Evolutionary conservation across 2,888 invertebrate species (phyloP), one percentile per base, ranked within the genome.

Genomic region (Isoperla grammatica): DNA sequence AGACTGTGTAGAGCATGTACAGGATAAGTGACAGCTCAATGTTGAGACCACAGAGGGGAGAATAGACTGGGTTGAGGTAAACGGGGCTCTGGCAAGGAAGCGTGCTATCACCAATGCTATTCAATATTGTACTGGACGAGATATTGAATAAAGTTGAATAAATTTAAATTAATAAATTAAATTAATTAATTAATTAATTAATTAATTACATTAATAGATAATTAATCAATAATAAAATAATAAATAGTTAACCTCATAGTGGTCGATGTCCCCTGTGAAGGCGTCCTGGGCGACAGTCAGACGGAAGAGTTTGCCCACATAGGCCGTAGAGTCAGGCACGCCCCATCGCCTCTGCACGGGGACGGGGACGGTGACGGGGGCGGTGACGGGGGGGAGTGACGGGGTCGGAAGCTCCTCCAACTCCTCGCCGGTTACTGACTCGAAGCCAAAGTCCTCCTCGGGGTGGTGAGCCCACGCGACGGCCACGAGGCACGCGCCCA

Each of bases 281-380:
- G 86, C 84, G 73, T 87, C 84, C 66, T 80, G 81, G 13, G 88
- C 87, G 67, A 90, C 81, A 68, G 81, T 81, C 73, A 86, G 81
- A 65, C 83, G 83, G 75, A 90, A 88, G 62, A 87, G 76, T 70
- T 84, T 84, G 48, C 90, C 90, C 17, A 84, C 83, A 64, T 81
- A 79, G 67, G 87, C 86, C 65, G 82, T 80, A 63, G 82, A 79
- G 69, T 86, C 85, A 56, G 84, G 82, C 63, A 85, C 71, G 20
- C 76, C 77, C 74, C 76, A 76, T 53, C 73, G 71, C 65, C 73
- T 73, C 65, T 69, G 70, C 42, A 73, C 68, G 22, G 63, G 59
- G 11, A 50, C 15, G 11, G 59, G 56, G 15, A 40, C 46, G 37
- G 45, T 12, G 0, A 8, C 46, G 29, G 3, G 19, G 19, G 20